Conservation (phyloP, 2,888 invertebrate genomes). For the Cistogaster globosa region DNA sequence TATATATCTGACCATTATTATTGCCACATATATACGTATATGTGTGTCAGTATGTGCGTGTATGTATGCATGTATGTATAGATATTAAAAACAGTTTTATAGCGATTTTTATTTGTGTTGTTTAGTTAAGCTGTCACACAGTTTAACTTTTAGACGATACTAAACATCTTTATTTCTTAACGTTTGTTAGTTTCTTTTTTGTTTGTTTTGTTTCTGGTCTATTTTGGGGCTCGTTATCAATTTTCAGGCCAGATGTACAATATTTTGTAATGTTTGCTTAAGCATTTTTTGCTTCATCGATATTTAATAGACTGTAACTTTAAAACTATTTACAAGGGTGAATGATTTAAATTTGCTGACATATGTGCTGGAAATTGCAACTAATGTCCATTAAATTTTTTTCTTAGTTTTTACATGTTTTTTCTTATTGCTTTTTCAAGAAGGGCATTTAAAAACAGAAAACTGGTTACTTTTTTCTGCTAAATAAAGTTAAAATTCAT, state of each 20-base stretch:
- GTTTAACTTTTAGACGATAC: conserved; percentile 29
- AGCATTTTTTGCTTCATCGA: conserved; percentile 64
- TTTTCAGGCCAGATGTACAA: conserved; percentile 58
- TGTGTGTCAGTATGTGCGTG: neutral
- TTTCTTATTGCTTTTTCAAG: neutral
- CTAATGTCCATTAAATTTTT: conserved; percentile 30
- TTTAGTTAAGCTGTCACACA: conserved; percentile 14
- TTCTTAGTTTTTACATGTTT: neutral
- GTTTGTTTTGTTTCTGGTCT: conserved; percentile 1
- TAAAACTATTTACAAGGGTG: conserved; percentile 58
- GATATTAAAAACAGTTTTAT: neutral
- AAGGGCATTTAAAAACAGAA: neutral
- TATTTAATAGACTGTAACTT: conserved; percentile 71
- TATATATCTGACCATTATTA: conserved; percentile 23
- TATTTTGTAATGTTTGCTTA: conserved; percentile 63
- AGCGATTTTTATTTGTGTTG: neutral
- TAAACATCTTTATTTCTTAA: neutral
- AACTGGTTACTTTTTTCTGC: neutral
- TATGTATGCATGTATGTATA: neutral
- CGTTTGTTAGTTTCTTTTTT: too few relatives aligned
- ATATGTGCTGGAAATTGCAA: conserved; percentile 55
- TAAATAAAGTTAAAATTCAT: neutral
- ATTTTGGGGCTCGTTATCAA: conserved; percentile 60
- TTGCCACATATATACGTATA: neutral
- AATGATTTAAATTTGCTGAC: conserved; percentile 49